Conservation (phyloP, 1,140 invertebrate species). For the Apis dorsata region DNA sequence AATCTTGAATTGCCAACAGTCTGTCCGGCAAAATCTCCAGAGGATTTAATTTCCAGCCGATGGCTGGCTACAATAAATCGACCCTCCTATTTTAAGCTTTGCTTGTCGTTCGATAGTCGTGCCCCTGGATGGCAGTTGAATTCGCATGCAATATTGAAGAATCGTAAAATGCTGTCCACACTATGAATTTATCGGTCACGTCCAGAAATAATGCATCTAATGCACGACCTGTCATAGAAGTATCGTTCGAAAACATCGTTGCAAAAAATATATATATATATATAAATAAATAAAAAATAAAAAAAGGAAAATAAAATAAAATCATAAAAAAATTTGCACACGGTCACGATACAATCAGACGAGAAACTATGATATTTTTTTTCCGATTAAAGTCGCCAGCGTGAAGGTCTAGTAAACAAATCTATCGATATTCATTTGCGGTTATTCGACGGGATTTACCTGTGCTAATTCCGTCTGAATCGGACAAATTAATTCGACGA, state of each 20-base stretch:
- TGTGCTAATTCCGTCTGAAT: conserved; percentile 39
- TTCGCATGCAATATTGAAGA: conserved; percentile 3
- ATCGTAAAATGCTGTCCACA: neutral
- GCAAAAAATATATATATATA: no score
- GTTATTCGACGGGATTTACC: conserved; percentile 37
- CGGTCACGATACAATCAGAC: neutral
- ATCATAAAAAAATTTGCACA: neutral
- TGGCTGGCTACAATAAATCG: neutral
- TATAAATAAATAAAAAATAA: neutral
- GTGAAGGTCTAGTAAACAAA: conserved; percentile 29
- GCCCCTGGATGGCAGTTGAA: neutral
- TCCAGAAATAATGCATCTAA: neutral
- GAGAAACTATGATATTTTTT: neutral
- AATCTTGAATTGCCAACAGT: neutral
- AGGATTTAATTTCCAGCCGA: neutral
- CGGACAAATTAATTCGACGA: conserved; percentile 44
- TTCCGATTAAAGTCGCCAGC: neutral
- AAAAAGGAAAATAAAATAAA: no score
- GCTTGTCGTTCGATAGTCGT: neutral
- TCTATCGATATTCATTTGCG: conserved; percentile 49
- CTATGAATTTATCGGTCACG: neutral
- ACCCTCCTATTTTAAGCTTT: neutral
- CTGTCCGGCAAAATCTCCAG: neutral
- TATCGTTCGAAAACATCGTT: neutral
- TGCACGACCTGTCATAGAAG: neutral